Conservation (phyloP, 2,797 vertebrate genomes). For the Argentina silus region DNA sequence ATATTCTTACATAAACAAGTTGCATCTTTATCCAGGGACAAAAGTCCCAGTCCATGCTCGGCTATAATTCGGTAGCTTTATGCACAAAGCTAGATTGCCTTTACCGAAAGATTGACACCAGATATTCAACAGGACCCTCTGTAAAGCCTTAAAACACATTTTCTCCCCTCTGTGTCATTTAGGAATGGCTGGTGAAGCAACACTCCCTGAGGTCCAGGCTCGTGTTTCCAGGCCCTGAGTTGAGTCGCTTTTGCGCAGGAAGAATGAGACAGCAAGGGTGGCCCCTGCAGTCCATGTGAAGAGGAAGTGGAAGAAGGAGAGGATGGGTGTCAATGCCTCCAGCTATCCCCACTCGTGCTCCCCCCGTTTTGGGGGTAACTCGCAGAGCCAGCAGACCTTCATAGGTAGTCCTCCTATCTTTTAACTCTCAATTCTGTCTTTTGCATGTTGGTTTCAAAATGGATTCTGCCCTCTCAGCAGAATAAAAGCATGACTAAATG, state of each 20-base stretch:
- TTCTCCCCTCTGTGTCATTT: slow-evolving; percentile 5
- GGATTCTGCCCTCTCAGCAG: background rate
- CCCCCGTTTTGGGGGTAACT: slow-evolving; percentile 92
- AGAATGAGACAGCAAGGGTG: slow-evolving; percentile 52
- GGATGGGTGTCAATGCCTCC: slow-evolving; percentile 99
- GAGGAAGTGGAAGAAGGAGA: slow-evolving; percentile 59
- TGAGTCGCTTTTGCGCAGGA: slow-evolving; percentile 15
- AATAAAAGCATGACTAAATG: background rate
- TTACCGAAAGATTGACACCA: no score
- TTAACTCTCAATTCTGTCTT: background rate
- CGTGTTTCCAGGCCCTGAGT: slow-evolving; percentile 10
- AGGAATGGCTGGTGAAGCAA: slow-evolving; percentile 42
- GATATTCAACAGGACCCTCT: background rate
- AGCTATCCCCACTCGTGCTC: slow-evolving; percentile 99
- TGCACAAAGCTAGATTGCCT: no score
- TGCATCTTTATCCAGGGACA: no score
- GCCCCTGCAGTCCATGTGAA: slow-evolving; percentile 38
- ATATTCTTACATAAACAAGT: no score
- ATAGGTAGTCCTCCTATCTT: slow-evolving; percentile 82
- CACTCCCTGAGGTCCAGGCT: slow-evolving; percentile 18
- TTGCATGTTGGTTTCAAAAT: background rate
- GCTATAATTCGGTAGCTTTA: no score
- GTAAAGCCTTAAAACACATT: background rate
- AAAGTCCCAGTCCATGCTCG: no score
- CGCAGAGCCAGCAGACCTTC: slow-evolving; percentile 95